Base-by-base conservation (phyloP, 2,113 vertebrate genomes). In the Hydrolagus affinis region DNA sequence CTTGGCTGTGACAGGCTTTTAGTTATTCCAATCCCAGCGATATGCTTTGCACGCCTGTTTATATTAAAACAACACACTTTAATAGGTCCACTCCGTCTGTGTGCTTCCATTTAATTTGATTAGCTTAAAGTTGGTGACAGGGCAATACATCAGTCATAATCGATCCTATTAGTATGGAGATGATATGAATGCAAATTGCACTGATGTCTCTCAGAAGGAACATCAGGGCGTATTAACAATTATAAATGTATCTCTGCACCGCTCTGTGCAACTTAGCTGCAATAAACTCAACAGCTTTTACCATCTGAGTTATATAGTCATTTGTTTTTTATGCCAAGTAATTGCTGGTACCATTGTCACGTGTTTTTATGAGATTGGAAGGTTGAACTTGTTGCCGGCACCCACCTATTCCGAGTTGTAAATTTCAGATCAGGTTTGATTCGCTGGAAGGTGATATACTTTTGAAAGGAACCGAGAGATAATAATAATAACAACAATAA, bases 91-190 rank as follows among this genome's bases (percentile, higher is more conserved):
- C 85, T 73, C 87, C 87, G 80, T 87, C 87, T 86, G 85, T 86
- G 85, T 85, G 86, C 87, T 86, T 80, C 91, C 89, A 88, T 90
- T 95, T 95, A 95, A 90, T 91, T 92, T 92, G 92, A 93, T 94
- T 93, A 94, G 90, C 88, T 90, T 90, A 89, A 0, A 64, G 88
- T 91, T 89, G 87, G 88, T 91, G 92, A 90, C 90, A 91, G 91
- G 90, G 90, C 90, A 91, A 90, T 94, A 77, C 90, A 94, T 95
- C 93, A 94, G 90, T 88, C 90, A 89, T 91, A 92, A 95, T 94
- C 88, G 89, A 94, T 94, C 90, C 94, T 92, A 94, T 96, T 95
- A 94, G 91, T 89, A 91, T 93, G 92, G 92, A 92, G 92, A 94
- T 94, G 91, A 92, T 94, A 93, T 89, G 91, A 94, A 93, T 93